Evolutionary conservation across 2,113 vertebrate species (phyloP), one percentile per base, ranked within the genome.

Genomic region (Otocyon megalotis): DNA sequence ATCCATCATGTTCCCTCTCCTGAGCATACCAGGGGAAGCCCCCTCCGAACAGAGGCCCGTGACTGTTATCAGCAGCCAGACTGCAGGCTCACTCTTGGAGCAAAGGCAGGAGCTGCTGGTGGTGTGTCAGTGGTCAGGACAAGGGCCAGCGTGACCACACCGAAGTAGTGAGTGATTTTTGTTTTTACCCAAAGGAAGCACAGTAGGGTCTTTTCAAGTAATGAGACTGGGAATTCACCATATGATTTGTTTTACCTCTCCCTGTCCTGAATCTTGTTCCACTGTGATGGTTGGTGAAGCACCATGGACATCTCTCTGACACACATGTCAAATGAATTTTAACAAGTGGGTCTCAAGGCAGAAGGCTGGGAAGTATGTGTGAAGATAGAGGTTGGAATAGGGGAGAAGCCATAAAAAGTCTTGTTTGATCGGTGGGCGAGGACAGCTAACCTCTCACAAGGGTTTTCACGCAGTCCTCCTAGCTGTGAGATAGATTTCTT

Each of bases 71-170:
- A 10, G 30, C 65, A 37, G 58, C 88, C 60, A 7, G 50, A 6
- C 28, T 16, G 24, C 17, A 24, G 32, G 37, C 26, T 71, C 1
- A 22, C 28, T 63, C 20, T 28, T 3, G 5, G 20, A 15, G 63
- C 8, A 0, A 43, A 43, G 28, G 12, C 26, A 1, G n/a, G 22
- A 8, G 54, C 48, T 32, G 1, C 32, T 13, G 12, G 2, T 1
- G 3, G 8, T 1, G 14, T 19, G 1, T 48, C 28, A 0, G 43
- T 5, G 30, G 48, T 58, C 12, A 0, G 79, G 50, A 2, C 4
- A 0, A 20, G 53, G 63, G 32, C 62, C 28, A 32, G 24, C 0
- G 1, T 20, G 30, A 10, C 88, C 35, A 3, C 30, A 56, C 80
- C 17, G 60, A 48, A 2, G 85, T 2, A 7, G 11, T 16, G 16